These are phyloP conservation scores for Rhabdomys dilectus DNA, from an alignment of 2,113 vertebrate species.

Conservation along the genomic window DNA sequence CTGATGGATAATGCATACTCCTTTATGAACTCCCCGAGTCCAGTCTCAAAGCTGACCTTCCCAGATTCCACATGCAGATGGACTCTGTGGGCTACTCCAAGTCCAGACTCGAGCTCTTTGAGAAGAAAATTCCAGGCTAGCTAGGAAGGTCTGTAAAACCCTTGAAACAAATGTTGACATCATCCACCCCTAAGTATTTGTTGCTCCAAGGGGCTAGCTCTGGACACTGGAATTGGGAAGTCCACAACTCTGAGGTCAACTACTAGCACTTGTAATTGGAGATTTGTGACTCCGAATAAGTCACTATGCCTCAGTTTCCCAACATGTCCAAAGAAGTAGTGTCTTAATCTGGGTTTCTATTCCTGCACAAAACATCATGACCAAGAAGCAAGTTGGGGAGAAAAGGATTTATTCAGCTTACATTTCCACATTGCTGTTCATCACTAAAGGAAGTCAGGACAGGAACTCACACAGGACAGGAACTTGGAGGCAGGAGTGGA, in stretches of 20 bases:
- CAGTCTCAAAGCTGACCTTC: neutral
- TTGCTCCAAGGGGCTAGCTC: accelerated
- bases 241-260: neutral
- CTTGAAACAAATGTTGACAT: neutral
- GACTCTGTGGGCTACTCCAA: neutral
- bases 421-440: too few species aligned
- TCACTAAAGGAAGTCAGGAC: too few species aligned
- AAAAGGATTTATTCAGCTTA: too few species aligned
- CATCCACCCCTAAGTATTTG: neutral
- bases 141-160: neutral
- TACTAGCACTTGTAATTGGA: neutral
- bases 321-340: neutral
- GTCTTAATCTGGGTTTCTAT: too few species aligned
- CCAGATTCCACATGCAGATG: neutral
- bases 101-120: neutral
- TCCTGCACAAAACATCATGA: too few species aligned
- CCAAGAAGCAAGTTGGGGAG: too few species aligned
- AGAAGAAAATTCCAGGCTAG: neutral
- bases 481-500: too few species aligned
- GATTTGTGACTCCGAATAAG: neutral
- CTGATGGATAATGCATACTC: neutral
- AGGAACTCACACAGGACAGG: too few species aligned
- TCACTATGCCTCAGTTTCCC: neutral
- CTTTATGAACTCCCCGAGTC: neutral
- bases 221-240: neutral